These are phyloP conservation scores for Ophiothrix spiculata DNA, from an alignment of 35 echinoderm and acorn worm genomes.

Conservation along the genomic window DNA sequence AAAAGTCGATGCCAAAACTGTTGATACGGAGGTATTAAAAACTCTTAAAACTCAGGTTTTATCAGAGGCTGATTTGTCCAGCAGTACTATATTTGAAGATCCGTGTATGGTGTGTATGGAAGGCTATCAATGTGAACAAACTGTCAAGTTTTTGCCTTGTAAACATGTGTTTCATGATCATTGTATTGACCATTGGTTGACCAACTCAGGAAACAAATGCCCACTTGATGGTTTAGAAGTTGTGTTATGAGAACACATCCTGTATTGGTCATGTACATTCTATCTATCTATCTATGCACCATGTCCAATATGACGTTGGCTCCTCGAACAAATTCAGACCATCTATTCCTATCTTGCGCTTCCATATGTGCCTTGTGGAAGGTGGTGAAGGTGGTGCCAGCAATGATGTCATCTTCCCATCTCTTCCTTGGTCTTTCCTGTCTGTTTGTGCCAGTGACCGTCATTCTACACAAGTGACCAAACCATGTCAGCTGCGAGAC, in stretches of 20 bases:
- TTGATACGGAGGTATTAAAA: conserved; percentile 17
- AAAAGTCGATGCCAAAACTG: conserved; percentile 64
- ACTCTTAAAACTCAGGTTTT: conserved; percentile 27
- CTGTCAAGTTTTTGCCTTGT: conserved; percentile 61
- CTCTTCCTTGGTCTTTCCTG: too few relatives aligned
- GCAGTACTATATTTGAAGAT: background rate
- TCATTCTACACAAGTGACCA: too few relatives aligned
- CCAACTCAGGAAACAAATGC: conserved; percentile 45
- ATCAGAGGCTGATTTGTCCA: background rate
- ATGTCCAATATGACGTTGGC: too few relatives aligned
- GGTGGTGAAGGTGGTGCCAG: too few relatives aligned
- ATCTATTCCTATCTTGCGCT: too few relatives aligned
- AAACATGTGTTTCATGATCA: conserved; percentile 59
- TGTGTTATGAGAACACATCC: background rate
- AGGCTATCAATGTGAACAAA: conserved; percentile 33
- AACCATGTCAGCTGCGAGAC: too few relatives aligned
- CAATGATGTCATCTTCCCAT: too few relatives aligned
- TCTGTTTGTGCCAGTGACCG: too few relatives aligned
- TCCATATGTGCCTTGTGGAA: too few relatives aligned
- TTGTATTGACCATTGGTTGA: conserved; percentile 70
- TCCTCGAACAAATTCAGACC: too few relatives aligned
- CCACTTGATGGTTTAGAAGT: conserved; percentile 68
- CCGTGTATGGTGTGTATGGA: conserved; percentile 87
- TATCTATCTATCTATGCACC: too few relatives aligned
- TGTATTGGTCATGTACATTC: too few relatives aligned